Conservation (phyloP, 2,797 vertebrate genomes). For the Chelon auratus region DNA sequence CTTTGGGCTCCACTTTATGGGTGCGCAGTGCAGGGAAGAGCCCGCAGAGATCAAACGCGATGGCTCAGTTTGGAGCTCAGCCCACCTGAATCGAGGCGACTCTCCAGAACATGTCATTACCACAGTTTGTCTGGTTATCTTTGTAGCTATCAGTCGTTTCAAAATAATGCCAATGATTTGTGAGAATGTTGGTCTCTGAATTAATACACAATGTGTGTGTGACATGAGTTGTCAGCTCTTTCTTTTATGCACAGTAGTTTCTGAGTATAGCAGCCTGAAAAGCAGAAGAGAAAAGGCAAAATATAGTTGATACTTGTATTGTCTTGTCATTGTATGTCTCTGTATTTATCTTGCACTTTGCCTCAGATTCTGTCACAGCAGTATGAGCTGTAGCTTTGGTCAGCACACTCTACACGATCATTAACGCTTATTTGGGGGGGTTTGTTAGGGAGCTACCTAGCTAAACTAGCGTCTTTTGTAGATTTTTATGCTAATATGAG, state of each 20-base stretch:
- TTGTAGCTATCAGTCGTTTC: neutral
- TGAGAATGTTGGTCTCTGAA: neutral
- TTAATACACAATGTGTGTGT: neutral
- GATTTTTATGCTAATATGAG: neutral
- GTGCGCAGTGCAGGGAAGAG: slow-evolving; percentile 29
- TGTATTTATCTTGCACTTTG: neutral
- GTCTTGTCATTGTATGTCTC: neutral
- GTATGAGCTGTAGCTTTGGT: too few species aligned
- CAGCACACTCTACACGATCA: too few species aligned
- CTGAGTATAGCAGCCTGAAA: neutral
- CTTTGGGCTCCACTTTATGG: slow-evolving; percentile 58
- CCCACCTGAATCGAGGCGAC: slow-evolving; percentile 42
- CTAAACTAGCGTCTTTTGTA: too few species aligned
- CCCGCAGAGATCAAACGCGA: slow-evolving; percentile 59
- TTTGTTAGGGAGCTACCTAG: neutral
- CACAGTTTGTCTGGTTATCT: slow-evolving; percentile 10
- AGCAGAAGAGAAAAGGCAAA: neutral
- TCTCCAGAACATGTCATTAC: slow-evolving; percentile 17
- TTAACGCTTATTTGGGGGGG: neutral
- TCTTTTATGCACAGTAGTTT: neutral
- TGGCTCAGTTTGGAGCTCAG: slow-evolving; percentile 27
- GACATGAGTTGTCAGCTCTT: neutral
- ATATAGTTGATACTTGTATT: neutral
- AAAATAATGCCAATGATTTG: neutral
- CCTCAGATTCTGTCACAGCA: too few species aligned